These are phyloP conservation scores for Hydrolagus affinis DNA, from an alignment of 2,113 vertebrate genomes.

Conservation along the genomic window DNA sequence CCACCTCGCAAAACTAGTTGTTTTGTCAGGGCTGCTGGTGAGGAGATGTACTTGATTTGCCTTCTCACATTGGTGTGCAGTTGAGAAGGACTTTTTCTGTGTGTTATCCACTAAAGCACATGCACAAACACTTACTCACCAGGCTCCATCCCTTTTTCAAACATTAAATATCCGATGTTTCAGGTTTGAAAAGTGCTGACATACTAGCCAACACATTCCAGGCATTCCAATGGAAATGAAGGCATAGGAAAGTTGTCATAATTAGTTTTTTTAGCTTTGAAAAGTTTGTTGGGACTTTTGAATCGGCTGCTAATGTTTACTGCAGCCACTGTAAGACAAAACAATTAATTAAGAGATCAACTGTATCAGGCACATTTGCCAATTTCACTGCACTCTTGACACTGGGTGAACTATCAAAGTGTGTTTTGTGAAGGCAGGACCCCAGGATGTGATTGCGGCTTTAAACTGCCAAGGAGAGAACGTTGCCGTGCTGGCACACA, in stretches of 20 bases:
- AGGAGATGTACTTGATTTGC: neutral
- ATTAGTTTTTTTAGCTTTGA: neutral
- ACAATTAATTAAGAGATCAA: too few species aligned
- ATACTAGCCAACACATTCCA: neutral
- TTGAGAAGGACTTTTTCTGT: neutral
- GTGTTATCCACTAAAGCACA: neutral
- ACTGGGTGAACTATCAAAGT: too few species aligned
- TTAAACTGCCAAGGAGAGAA: too few species aligned
- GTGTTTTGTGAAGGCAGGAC: too few species aligned
- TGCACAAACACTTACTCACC: neutral
- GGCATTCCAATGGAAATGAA: neutral
- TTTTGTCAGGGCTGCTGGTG: neutral
- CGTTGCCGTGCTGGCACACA: too few species aligned
- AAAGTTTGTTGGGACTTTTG: neutral
- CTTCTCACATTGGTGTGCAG: neutral
- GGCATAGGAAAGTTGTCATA: neutral
- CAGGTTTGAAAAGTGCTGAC: neutral
- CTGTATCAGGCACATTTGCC: too few species aligned
- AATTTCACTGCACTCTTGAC: too few species aligned
- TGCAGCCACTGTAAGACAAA: too few species aligned
- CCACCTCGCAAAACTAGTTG: neutral
- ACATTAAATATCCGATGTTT: neutral
- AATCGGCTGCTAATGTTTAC: neutral
- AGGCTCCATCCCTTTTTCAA: neutral
- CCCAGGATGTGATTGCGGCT: too few species aligned